Base-by-base conservation (phyloP, 2,113 vertebrate species). In the Triplophysa dalaica region DNA sequence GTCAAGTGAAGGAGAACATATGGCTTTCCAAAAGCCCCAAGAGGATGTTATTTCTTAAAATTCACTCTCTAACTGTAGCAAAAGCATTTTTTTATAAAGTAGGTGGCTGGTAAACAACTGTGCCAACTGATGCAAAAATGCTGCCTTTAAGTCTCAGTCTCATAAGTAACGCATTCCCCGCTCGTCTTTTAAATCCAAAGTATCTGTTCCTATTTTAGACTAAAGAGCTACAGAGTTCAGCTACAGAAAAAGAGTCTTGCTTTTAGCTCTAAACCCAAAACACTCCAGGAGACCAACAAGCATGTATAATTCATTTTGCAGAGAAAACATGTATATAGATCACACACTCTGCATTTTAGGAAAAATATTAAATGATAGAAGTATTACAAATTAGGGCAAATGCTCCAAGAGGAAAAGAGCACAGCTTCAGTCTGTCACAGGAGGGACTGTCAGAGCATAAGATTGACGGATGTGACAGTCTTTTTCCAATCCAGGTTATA, bases 231-330 rank as follows among this genome's bases (percentile, higher is more conserved):
- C 16, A 65, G 45, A 45, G 61, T 52, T 76, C 22, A 65, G 24
- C 21, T 29, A 14, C 24, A 65, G 19, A 13, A 21, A 62, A 62
- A 22, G 66, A 75, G 52, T 16, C 9, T 74, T 60, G 1, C 4
- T 24, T 75, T 67, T 38, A 79, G 70, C 73, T 69, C 24, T 50
- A 60, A 72, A 33, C 60, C 66, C 5, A 61, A 80, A 62, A 26
- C 74, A 2, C 26, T 52, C 58, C 52, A 69, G 45, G 48, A 78
- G 69, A 43, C 68, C 62, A 52, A 22, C 54, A 41, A 0, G 10
- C 69, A 69, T 81, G 72, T 52, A 79, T 82, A 76, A 83, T 77
- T 83, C 60, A 80, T 38, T 48, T 8, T 22, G 41, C 12, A 45
- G 64, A 52, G 21, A 80, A 61, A 26, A 52, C 17, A 12, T 5